These are phyloP conservation scores for Xiphorhynchus erythropygius DNA, from an alignment of 2,797 vertebrate genomes.

Conservation along the genomic window DNA sequence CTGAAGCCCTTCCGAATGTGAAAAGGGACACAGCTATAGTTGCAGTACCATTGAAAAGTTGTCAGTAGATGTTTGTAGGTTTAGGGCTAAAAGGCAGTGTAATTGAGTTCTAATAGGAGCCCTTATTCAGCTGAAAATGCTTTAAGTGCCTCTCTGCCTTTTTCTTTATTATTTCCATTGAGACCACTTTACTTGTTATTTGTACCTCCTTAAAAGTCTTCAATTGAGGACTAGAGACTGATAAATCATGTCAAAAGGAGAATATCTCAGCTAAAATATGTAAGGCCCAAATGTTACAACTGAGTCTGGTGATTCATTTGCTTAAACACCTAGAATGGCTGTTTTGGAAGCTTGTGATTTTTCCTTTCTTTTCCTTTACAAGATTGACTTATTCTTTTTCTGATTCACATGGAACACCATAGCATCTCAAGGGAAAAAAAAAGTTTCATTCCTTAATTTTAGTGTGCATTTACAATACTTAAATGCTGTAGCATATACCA, in stretches of 20 bases:
- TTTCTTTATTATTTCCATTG: not conserved
- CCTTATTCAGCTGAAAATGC: not conserved
- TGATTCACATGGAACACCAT: slow-evolving; percentile 1
- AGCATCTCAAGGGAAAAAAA: slow-evolving; percentile 17
- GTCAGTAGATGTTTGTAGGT: not conserved
- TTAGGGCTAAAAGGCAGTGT: not conserved
- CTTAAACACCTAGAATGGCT: not conserved
- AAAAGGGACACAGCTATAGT: not conserved
- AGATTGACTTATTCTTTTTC: not conserved
- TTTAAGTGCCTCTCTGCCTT: not conserved
- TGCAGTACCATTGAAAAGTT: not conserved
- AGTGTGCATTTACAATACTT: not conserved
- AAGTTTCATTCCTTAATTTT: not conserved
- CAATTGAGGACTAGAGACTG: not conserved
- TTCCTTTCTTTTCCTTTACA: not conserved
- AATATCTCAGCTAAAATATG: not conserved
- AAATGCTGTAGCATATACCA: not conserved
- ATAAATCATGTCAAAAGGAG: slow-evolving; percentile 3
- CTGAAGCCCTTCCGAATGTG: not conserved
- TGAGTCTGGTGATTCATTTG: not conserved
- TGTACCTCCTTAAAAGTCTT: not conserved
- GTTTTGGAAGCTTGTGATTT: not conserved
- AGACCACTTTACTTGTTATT: not conserved
- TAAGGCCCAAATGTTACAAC: not conserved
- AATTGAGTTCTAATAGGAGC: not conserved